phyloP scores from a whole-genome alignment of 1,140 invertebrate genomes.

The Drosophila sucinea region DNA sequence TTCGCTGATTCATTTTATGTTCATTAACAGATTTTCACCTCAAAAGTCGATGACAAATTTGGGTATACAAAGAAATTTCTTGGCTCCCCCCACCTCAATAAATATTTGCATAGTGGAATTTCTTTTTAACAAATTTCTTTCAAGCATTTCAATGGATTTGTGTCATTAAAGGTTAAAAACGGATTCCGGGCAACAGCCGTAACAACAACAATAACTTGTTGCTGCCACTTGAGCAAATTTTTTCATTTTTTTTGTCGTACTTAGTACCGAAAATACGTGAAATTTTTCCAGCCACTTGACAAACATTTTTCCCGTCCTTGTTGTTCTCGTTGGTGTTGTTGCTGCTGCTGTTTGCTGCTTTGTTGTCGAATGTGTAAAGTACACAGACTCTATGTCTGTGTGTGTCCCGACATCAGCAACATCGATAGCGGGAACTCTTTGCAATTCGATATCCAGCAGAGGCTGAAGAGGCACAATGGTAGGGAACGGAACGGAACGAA shows the following conservation, averaged over 20 bases:
- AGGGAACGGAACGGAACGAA: neutral
- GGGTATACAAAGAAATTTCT: slow-evolving; percentile 9
- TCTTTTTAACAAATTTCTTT: slow-evolving; percentile 25
- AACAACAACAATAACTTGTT: slow-evolving; percentile 40
- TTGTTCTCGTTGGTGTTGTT: slow-evolving; percentile 15
- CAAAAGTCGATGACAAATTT: slow-evolving; percentile 43
- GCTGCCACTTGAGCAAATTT: slow-evolving; percentile 36
- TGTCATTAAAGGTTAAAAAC: slow-evolving; percentile 46
- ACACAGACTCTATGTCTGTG: no score
- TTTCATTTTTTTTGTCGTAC: slow-evolving; percentile 38
- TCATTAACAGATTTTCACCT: slow-evolving; percentile 33
- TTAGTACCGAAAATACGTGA: slow-evolving; percentile 50
- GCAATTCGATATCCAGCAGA: slow-evolving; percentile 30
- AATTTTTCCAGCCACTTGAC: slow-evolving; percentile 59
- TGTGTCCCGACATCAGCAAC: slow-evolving; percentile 34
- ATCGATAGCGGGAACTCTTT: slow-evolving; percentile 38
- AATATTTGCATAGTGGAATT: slow-evolving; percentile 51
- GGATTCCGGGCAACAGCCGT: slow-evolving; percentile 33
- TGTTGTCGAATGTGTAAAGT: slow-evolving; percentile 48
- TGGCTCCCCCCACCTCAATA: slow-evolving; percentile 19
- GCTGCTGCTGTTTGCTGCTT: slow-evolving; percentile 27
- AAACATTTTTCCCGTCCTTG: slow-evolving; percentile 39
- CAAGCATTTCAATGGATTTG: slow-evolving; percentile 40
- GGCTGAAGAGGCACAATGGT: neutral
- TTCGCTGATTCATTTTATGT: neutral